Evolutionary conservation across 2,113 vertebrate genomes (phyloP), one percentile per base, ranked within the genome.

Genomic region (Sclerurus mexicanus): DNA sequence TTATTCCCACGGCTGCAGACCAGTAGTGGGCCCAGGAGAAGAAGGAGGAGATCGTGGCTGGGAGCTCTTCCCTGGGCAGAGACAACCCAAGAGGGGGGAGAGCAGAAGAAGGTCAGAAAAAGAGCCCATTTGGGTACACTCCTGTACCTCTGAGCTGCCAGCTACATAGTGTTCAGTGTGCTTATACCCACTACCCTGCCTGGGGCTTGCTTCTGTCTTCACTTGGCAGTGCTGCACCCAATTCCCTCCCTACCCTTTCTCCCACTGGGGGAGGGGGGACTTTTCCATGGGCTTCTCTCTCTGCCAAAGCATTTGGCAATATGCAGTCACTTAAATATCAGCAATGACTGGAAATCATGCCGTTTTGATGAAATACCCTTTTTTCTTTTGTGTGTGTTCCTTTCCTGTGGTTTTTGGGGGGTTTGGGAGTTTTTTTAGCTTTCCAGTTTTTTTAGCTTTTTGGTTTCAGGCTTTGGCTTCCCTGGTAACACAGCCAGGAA

Each of bases 1-100:
- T 98, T 97, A 98, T 96, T 96, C 88, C 96, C 30, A 3, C 91
- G 92, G 93, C 94, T 35, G 60, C 25, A 10, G 73, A 94, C 90
- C 91, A 95, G 97, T 95, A 97, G 91, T 39, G 42, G 60, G 82
- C 95, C 95, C 95, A 39, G 62, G 97, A 95, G 97, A 98, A 35
- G 62, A 81, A 90, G 80, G 87, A 95, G 67, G 71, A 63, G 55
- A 74, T 68, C 30, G 30, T 24, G 53, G 93, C 96, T 40, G 60
- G 86, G 90, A 78, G 81, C 83, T 86, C 15, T 17, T 93, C 97
- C 95, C 5, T 15, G 24, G 96, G 90, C 91, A 95, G 85, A 71
- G 28, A 24, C n/a, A 78, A 20, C 28, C 42, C 16, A 22, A 47
- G 74, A 76, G 33, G 18, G 18, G 25, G 55, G 23, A 1, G 15